A percentile compares a stretch with the other conserved stretches of the same genome.
phyloP scores from a whole-genome alignment of 1,140 invertebrate genomes.

The Ericerus pela region DNA sequence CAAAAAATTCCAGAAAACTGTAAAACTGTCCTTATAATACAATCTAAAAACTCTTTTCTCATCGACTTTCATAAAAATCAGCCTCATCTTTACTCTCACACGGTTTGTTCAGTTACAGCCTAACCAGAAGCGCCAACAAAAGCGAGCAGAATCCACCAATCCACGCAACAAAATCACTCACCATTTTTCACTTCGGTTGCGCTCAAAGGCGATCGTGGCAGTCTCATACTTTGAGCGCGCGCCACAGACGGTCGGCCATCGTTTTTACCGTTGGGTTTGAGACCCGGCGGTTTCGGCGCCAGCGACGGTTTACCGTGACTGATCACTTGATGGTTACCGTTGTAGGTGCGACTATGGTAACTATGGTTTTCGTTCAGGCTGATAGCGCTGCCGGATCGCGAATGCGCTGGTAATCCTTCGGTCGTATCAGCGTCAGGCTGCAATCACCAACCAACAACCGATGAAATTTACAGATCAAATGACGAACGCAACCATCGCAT shows the following conservation, averaged over 20 bases:
- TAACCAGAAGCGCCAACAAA: not conserved
- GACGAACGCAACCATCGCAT: too few species aligned
- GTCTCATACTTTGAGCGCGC: slow-evolving; percentile 39
- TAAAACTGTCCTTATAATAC: too few species aligned
- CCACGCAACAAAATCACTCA: not conserved
- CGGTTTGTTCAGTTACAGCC: too few species aligned
- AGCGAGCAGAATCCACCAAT: not conserved
- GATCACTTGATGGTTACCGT: not conserved
- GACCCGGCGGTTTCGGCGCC: not conserved
- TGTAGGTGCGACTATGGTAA: not conserved
- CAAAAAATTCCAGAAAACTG: too few species aligned
- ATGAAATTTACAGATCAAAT: too few species aligned
- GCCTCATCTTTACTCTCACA: too few species aligned
- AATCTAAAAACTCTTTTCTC: too few species aligned
- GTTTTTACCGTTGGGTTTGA: not conserved
- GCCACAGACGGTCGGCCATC: slow-evolving; percentile 30
- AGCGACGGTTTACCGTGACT: slow-evolving; percentile 4
- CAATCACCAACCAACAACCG: not conserved
- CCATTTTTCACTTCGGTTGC: not conserved
- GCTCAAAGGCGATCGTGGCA: slow-evolving; percentile 32
- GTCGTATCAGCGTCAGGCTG: not conserved
- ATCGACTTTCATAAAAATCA: too few species aligned
- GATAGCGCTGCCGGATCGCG: not conserved
- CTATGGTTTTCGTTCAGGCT: slow-evolving; percentile 2
- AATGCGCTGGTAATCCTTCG: not conserved